Base-by-base conservation (phyloP, 2,113 vertebrate species). In the Sus scrofa region DNA sequence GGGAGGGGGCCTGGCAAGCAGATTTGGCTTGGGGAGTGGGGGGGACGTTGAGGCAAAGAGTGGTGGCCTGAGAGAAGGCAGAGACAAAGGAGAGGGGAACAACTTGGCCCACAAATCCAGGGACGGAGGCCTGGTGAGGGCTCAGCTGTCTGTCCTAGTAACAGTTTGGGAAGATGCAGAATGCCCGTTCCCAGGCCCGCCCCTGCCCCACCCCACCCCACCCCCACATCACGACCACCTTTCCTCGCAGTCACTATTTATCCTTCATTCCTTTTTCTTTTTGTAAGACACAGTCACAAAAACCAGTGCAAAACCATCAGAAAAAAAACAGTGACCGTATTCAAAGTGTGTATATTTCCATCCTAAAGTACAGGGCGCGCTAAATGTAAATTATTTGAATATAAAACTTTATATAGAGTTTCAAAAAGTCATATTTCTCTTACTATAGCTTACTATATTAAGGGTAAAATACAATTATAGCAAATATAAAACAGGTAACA, bases 201-300 rank as follows among this genome's bases (percentile, higher is more conserved):
- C 83, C 24, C 6, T 1, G 8, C 68, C 52, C 98, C 83, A 95
- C 78, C 44, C 98, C 83, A 95, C 78, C 44, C 4, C 91, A 18
- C 92, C 94, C 97, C 96, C 92, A 87, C 98, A 97, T 97, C 97
- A 98, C 98, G 98, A 98, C 92, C 2, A 83, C 96, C 95, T 97
- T 96, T 98, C 97, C 97, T 98, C 98, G 98, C 89, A 77, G 96
- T 98, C 98, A 99, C 98, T 98, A 95, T 98, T 98, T 96, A 98
- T 98, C 98, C 98, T 97, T 84, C 2, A 19, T 91, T 87, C 77
- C 70, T 89, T 93, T 79, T 92, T 88, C 87, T 95, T 98, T 98
- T 98, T 97, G 96, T 97, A 98, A 98, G 98, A 99, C 99, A 98
- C 2, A 79, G 98, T 98, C 98, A 98, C 97, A 98, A 97, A 98